Percentiles rank a stretch among this genome's conserved stretches.
Evolutionary conservation across 1,140 invertebrate species (phyloP).

Genomic region (Ditylenchus dipsaci): DNA sequence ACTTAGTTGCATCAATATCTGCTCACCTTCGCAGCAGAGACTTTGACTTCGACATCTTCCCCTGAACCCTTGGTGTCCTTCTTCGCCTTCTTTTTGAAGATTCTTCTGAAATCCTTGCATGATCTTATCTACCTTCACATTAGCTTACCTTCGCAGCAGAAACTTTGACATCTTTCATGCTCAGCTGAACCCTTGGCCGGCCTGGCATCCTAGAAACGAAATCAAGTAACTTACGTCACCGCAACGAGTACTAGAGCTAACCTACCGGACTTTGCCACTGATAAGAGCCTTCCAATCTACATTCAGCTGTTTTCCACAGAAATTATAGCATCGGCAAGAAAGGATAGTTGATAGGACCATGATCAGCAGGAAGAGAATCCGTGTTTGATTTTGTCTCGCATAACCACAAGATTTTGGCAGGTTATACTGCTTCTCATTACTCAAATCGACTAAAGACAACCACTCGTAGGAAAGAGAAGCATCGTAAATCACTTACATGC

Average conservation of each 20-base stretch:
- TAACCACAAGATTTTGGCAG: not conserved
- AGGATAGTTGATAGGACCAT: not conserved
- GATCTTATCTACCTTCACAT: no score
- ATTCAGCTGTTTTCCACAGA: not conserved
- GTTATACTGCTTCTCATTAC: not conserved
- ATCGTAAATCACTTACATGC: not conserved
- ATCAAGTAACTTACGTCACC: no score
- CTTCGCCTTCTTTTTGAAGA: no score
- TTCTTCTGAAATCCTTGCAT: no score
- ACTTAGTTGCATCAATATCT: no score
- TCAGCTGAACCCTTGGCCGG: no score
- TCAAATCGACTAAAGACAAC: not conserved
- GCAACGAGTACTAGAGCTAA: not conserved
- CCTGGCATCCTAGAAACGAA: no score
- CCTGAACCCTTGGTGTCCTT: no score
- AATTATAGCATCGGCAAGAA: not conserved
- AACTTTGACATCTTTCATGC: no score
- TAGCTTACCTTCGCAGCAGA: no score
- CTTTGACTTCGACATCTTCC: no score
- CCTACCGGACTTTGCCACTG: not conserved
- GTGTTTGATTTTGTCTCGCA: not conserved
- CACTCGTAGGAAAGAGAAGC: not conserved
- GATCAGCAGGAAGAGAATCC: not conserved
- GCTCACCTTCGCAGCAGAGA: no score
- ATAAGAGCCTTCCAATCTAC: not conserved